Percentiles rank a stretch among this genome's conserved stretches.
Evolutionary conservation across 2,797 vertebrate genomes (phyloP).

Genomic region (Alca torda): DNA sequence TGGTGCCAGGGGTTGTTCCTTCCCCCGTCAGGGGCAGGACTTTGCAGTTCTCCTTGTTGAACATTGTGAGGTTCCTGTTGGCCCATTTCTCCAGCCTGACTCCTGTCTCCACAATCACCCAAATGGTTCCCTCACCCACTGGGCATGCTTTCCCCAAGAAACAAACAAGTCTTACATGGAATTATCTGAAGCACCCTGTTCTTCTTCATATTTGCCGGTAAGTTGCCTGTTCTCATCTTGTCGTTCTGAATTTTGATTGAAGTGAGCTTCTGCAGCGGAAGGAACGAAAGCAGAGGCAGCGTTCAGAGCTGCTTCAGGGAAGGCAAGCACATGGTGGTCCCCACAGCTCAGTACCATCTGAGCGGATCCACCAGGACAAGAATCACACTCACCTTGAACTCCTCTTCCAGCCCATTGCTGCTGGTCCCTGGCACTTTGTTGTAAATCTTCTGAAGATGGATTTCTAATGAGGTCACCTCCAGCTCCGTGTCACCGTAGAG

Average conservation of each 20-base stretch:
- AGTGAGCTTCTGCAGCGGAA: conserved; percentile 88
- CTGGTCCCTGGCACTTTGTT: conserved; percentile 89
- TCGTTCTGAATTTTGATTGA: conserved; percentile 99
- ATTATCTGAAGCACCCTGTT: conserved; percentile 98
- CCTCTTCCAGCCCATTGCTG: conserved; percentile 93
- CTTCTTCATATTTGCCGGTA: conserved; percentile 99
- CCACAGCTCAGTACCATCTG: neutral
- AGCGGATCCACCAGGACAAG: neutral
- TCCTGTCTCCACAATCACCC: neutral
- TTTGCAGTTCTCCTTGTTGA: neutral
- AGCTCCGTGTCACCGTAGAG: conserved; percentile 97
- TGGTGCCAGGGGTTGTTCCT: neutral
- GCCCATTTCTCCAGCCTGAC: neutral
- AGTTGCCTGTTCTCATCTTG: conserved; percentile 97
- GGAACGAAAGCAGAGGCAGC: neutral
- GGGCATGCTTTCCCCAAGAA: rapidly evolving
- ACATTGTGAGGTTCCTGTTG: neutral
- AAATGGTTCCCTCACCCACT: neutral
- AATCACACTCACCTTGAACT: conserved; percentile 88
- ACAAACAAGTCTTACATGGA: conserved; percentile 83
- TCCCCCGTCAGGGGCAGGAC: neutral
- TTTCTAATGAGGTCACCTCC: conserved; percentile 96
- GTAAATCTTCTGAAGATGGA: conserved; percentile 94
- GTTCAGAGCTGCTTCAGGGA: neutral
- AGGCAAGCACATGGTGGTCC: rapidly evolving